Evolutionary conservation across 2,797 vertebrate species (phyloP), one percentile per base, ranked within the genome.

Genomic region (Fratercula arctica): DNA sequence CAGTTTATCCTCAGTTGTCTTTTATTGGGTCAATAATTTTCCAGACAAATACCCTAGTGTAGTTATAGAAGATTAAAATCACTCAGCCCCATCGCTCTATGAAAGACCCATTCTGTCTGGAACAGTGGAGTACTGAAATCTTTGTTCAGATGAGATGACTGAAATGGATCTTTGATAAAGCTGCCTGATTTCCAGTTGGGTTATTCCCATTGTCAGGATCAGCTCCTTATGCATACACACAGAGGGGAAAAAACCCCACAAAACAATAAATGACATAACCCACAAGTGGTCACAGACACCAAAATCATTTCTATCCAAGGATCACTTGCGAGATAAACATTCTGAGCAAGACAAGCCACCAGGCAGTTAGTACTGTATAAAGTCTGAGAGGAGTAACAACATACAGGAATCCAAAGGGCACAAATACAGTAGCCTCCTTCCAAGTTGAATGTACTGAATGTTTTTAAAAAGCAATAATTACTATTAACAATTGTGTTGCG

Each of bases 401-500:
- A 75, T 7, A 61, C 28, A 53, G 50, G 57, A 81, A 92, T 8
- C 56, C 29, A 3, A 80, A 89, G 24, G 60, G 86, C 76, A 93
- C 66, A 67, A 73, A 75, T 4, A 63, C 35, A 75, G 90, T 16
- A 81, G 50, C 24, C 90, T 91, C 79, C n/a, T 72, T 50, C 26
- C 64, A 56, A 78, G 83, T 2, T 17, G 43, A 74, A 73, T 7
- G 86, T 13, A 76, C n/a, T 1, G 51, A 43, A 59, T 66, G 78
- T 48, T 91, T 90, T 87, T 37, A 35, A 84, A 81, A 89, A 75
- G 89, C 61, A 89, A 9, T 76, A 95, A 96, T 92, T 94, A 73
- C 75, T 43, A 9, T 45, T 43, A 85, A 87, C 78, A 92, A 56
- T 6, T 23, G 46, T 35, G 85, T 43, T 93, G 94, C 1, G 69